Evolutionary conservation across 2,797 vertebrate species (phyloP), one percentile per base, ranked within the genome.

Genomic region (Molossus alvarezi): DNA sequence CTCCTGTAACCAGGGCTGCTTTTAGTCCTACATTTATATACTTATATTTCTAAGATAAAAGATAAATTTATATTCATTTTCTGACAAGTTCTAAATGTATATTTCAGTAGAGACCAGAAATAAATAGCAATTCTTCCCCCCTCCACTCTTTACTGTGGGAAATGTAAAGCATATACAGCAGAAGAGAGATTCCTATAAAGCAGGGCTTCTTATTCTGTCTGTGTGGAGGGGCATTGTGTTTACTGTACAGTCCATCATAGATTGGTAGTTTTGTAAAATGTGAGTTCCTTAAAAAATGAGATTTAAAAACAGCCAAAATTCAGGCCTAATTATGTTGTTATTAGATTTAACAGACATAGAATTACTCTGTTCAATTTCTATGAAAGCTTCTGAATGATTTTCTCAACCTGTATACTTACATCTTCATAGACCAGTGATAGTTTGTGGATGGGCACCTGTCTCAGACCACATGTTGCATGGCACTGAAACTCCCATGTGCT

Each of bases 261-360:
- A 80, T 6, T 23, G 29, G 73, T 48, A 76, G 48, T 91, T 95
- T 91, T 71, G 4, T 90, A 71, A 88, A 84, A 89, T 64, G 65
- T 62, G 8, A 92, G 77, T 82, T 92, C 41, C 37, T 95, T 53
- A 29, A 37, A 95, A 77, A 90, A 82, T 15, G 33, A 93, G 23
- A 72, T 93, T 90, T 41, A 80, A 90, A 92, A 48, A 13, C n/a
- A 60, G 21, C 15, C 23, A 93, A 53, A 86, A 83, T 85, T 90
- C 18, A 92, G 79, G 73, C 60, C 33, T n/a, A 75, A 6, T 72
- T 88, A 82, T 79, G 72, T 91, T 79, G 41, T 80, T 64, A 11
- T 84, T 95, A 75, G n/a, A 15, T 85, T 84, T 72, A 33, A 8
- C 51, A 90, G 72, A 41, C n/a, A 51, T 10, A 60, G 51, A 45